Conservation (phyloP, 1,140 invertebrate species). For the Drosophila repleta region DNA sequence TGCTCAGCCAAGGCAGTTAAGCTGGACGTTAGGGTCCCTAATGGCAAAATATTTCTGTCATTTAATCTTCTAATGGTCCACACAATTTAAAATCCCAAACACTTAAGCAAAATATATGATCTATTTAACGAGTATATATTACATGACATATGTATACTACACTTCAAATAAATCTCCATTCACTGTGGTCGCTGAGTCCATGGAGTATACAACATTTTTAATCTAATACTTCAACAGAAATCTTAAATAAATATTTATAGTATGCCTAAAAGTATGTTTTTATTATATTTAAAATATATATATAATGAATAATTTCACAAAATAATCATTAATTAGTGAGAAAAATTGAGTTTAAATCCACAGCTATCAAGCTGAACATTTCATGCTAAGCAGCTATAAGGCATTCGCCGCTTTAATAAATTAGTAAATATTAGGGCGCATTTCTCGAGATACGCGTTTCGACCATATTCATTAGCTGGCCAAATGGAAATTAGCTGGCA, state of each 20-base stretch:
- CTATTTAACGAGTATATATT: conserved; percentile 3
- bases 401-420: conserved; percentile 17
- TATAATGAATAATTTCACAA: background rate
- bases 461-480: conserved; percentile 23
- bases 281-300: background rate
- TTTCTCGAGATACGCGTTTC: conserved; percentile 7
- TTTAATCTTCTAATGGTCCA: conserved; percentile 24
- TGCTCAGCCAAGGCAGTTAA: conserved; percentile 8
- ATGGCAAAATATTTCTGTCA: conserved; percentile 39
- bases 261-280: conserved; percentile 12
- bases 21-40: conserved; percentile 24
- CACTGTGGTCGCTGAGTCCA: background rate
- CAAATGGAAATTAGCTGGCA: conserved; percentile 10
- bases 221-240: background rate
- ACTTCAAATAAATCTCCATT: conserved; percentile 26
- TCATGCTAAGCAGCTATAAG: conserved; percentile 45
- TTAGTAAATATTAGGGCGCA: conserved; percentile 24
- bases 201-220: too few species aligned
- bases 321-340: background rate
- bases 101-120: conserved; percentile 30
- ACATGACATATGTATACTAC: conserved; percentile 1
- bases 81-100: conserved; percentile 31
- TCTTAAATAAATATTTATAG: background rate
- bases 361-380: background rate
- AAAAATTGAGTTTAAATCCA: background rate